Evolutionary conservation across 2,888 invertebrate genomes (phyloP).

Genomic region (Brachypalpus laphriformis): DNA sequence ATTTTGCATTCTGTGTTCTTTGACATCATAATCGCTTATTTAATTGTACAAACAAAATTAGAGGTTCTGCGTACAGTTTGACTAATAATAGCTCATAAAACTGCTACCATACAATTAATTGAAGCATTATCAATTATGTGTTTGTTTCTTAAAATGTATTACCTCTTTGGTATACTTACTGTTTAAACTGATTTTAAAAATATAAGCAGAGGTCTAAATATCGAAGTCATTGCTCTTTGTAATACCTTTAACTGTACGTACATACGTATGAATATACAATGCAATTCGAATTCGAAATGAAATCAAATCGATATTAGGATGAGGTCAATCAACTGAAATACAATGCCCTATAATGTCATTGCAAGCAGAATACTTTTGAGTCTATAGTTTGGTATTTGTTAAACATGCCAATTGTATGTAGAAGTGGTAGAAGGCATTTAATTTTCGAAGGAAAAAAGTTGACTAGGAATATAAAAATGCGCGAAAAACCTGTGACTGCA

Average conservation of each 20-base stretch:
- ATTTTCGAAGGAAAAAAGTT: background rate
- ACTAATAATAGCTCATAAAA: too few species aligned
- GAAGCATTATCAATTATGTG: background rate
- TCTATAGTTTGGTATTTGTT: constrained; percentile 15
- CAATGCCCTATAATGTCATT: constrained; percentile 18
- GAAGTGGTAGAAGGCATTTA: background rate
- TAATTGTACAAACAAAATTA: constrained; percentile 5
- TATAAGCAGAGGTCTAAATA: background rate
- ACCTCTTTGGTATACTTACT: too few species aligned
- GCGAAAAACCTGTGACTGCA: background rate
- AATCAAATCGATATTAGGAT: background rate
- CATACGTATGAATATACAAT: background rate
- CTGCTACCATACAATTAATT: too few species aligned
- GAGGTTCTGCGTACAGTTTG: background rate
- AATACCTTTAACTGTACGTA: background rate
- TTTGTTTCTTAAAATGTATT: background rate
- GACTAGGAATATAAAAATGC: too few species aligned
- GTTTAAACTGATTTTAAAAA: background rate
- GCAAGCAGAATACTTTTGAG: background rate
- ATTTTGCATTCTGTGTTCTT: constrained; percentile 5
- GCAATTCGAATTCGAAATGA: too few species aligned
- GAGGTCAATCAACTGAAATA: constrained; percentile 42
- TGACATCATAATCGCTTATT: constrained; percentile 17
- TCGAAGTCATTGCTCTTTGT: constrained; percentile 44
- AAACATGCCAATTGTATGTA: constrained; percentile 31